phyloP scores from a whole-genome alignment of 1,140 invertebrate genomes.

The Plutomurus gul region DNA sequence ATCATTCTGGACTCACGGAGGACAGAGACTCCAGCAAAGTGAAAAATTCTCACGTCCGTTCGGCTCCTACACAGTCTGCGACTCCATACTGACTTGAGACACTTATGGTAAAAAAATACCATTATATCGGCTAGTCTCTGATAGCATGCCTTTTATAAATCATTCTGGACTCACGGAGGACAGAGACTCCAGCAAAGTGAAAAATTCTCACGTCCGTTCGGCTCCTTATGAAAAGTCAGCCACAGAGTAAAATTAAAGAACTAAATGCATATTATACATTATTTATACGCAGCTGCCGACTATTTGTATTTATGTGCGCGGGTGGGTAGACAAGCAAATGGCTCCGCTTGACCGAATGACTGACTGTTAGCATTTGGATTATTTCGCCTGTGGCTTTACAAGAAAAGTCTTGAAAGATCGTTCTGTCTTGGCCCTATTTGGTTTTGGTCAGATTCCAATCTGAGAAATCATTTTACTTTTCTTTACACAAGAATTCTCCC shows the following conservation, averaged over 20 bases:
- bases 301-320: no score
- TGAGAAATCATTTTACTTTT: slow-evolving; percentile 1
- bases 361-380: neutral
- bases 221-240: slow-evolving; percentile 22
- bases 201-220: slow-evolving; percentile 11
- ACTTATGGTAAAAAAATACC: slow-evolving; percentile 1
- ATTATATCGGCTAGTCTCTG: neutral
- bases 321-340: neutral
- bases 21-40: no score
- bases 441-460: slow-evolving; percentile 9
- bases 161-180: neutral
- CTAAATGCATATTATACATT: neutral
- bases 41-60: no score
- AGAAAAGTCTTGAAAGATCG: slow-evolving; percentile 8
- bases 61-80: no score
- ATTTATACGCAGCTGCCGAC: neutral
- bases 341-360: neutral
- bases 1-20: neutral
- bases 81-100: slow-evolving; percentile 25
- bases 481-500: neutral
- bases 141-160: slow-evolving; percentile 22
- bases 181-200: slow-evolving; percentile 25
- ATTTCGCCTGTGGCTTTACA: slow-evolving; percentile 3
- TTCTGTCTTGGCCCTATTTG: slow-evolving; percentile 5
- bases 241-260: neutral